phyloP scores from a whole-genome alignment of 2,797 vertebrate species.

The Varecia variegata region DNA sequence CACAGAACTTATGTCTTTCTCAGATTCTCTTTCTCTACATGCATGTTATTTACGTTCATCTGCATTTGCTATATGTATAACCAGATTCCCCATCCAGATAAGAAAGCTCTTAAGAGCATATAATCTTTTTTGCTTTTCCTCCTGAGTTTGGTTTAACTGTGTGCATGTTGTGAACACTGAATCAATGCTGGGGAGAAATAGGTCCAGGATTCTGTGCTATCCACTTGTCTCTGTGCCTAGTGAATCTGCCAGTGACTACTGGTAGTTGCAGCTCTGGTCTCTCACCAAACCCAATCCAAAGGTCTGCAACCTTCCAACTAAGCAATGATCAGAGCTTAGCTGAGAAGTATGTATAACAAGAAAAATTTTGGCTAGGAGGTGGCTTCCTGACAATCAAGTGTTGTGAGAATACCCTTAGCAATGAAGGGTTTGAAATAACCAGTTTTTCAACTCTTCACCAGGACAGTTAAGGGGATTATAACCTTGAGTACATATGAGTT shows the following conservation, averaged over 20 bases:
- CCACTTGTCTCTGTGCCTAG: neutral
- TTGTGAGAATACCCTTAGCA: neutral
- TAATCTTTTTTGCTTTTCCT: neutral
- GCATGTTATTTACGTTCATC: neutral
- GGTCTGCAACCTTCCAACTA: neutral
- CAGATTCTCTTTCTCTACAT: neutral
- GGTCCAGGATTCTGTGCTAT: neutral
- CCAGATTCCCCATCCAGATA: neutral
- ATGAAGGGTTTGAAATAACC: neutral
- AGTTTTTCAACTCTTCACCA: neutral
- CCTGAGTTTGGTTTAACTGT: neutral
- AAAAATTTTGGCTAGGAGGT: neutral
- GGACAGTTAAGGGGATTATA: neutral
- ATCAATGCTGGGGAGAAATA: neutral
- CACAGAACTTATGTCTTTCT: neutral
- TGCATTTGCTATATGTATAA: neutral
- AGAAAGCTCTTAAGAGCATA: neutral
- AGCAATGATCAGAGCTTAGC: neutral
- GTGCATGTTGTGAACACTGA: neutral
- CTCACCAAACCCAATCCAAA: neutral
- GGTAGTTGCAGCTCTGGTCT: neutral
- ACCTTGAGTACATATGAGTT: neutral
- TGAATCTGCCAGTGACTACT: neutral
- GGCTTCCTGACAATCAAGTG: neutral
- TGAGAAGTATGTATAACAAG: neutral